phyloP scores from a whole-genome alignment of 2,113 vertebrate genomes.

The Tachuris rubrigastra region DNA sequence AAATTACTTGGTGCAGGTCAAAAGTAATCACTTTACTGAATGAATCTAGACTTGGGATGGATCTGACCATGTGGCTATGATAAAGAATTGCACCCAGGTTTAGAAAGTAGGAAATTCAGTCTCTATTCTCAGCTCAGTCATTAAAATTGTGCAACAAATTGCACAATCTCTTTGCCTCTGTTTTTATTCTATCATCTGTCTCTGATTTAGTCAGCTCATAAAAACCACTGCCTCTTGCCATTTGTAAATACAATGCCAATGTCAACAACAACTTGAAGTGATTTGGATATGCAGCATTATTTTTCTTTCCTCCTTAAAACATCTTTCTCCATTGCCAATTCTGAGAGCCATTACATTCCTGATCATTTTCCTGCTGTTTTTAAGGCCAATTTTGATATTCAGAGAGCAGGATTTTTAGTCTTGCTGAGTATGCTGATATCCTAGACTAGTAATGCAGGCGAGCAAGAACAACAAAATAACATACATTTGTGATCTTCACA shows the following conservation, averaged over 20 bases:
- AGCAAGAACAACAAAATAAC: background rate
- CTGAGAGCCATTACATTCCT: background rate
- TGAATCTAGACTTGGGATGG: background rate
- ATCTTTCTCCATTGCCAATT: background rate
- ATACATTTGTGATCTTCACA: background rate
- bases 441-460: background rate
- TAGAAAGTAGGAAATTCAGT: background rate
- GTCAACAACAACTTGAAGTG: constrained; percentile 20
- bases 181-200: constrained; percentile 46
- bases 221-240: constrained; percentile 1
- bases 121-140: background rate
- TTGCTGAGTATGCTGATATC: background rate
- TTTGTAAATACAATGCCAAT: background rate
- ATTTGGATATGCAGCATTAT: background rate
- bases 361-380: background rate
- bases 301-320: background rate
- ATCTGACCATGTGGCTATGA: background rate
- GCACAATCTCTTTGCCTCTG: background rate
- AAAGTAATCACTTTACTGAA: background rate
- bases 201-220: constrained; percentile 34
- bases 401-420: background rate
- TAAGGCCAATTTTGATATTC: background rate
- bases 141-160: constrained; percentile 40
- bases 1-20: background rate
- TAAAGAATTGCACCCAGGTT: background rate